These are phyloP conservation scores for Melikaiella ostensackeni DNA, from an alignment of 2,888 invertebrate genomes.

Conservation along the genomic window DNA sequence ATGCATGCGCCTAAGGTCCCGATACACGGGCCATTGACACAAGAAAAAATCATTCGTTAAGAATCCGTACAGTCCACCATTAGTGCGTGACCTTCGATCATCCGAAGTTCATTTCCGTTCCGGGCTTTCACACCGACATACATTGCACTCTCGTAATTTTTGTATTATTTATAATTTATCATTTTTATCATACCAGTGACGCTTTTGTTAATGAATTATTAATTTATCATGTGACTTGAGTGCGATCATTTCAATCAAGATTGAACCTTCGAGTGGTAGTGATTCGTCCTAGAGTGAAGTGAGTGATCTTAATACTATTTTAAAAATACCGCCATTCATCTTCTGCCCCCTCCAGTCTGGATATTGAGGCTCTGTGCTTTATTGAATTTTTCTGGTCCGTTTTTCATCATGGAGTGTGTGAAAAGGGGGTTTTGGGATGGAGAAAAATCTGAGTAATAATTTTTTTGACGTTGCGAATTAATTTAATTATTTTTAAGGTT, in stretches of 20 bases:
- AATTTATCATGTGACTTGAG: not conserved
- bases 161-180: not conserved
- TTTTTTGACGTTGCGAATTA: not conserved
- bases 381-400: not conserved
- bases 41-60: constrained; percentile 34
- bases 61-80: constrained; percentile 16
- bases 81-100: constrained; percentile 24
- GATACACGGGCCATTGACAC: constrained; percentile 32
- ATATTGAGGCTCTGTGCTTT: not conserved
- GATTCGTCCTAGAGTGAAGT: constrained; percentile 18
- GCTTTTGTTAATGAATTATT: constrained; percentile 3
- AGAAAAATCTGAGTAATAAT: not conserved
- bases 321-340: constrained; percentile 19
- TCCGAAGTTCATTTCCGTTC: constrained; percentile 20
- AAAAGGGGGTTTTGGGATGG: not conserved
- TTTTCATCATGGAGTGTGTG: not conserved
- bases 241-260: not conserved
- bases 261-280: constrained; percentile 28
- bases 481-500: not conserved
- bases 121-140: not conserved
- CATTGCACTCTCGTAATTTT: not conserved
- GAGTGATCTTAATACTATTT: constrained; percentile 7
- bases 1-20: constrained; percentile 17
- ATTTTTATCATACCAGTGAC: constrained; percentile 1
- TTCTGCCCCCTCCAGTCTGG: not conserved